Conservation (phyloP, 2,113 vertebrate species). For the Silurus glanis region DNA sequence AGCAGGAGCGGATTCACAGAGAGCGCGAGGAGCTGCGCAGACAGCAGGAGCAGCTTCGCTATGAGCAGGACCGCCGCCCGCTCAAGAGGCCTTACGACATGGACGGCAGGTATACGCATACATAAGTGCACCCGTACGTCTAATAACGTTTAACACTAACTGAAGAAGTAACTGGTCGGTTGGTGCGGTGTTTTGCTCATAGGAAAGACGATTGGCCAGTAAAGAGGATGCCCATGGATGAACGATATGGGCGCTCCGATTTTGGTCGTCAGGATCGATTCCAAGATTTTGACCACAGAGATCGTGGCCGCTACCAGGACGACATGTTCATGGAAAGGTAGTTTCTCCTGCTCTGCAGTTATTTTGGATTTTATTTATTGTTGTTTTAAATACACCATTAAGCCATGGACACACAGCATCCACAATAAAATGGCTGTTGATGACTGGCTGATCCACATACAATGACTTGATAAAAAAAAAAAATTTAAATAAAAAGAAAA, state of each 20-base stretch:
- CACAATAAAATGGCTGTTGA: neutral
- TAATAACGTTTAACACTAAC: neutral
- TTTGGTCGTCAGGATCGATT: slow-evolving; percentile 84
- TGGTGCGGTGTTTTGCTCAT: neutral
- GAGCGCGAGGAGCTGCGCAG: slow-evolving; percentile 91
- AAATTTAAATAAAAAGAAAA: too few species aligned
- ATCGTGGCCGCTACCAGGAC: slow-evolving; percentile 85
- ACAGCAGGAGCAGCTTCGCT: slow-evolving; percentile 92
- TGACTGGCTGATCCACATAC: neutral
- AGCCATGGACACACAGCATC: neutral
- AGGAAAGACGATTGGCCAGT: slow-evolving; percentile 91
- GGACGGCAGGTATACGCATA: slow-evolving; percentile 76
- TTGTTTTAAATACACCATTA: neutral
- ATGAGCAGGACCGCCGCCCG: slow-evolving; percentile 84
- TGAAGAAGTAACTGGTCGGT: neutral
- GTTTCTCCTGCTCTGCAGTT: neutral
- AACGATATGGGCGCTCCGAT: slow-evolving; percentile 79
- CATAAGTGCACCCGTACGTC: neutral
- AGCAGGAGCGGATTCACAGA: slow-evolving; percentile 91
- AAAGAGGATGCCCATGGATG: slow-evolving; percentile 84
- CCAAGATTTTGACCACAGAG: slow-evolving; percentile 89
- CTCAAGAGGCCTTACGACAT: slow-evolving; percentile 84
- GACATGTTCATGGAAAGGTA: slow-evolving; percentile 79
- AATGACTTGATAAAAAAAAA: neutral
- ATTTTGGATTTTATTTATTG: neutral